These are phyloP conservation scores for Diabrotica virgifera DNA, from an alignment of 1,140 invertebrate species.

Conservation along the genomic window DNA sequence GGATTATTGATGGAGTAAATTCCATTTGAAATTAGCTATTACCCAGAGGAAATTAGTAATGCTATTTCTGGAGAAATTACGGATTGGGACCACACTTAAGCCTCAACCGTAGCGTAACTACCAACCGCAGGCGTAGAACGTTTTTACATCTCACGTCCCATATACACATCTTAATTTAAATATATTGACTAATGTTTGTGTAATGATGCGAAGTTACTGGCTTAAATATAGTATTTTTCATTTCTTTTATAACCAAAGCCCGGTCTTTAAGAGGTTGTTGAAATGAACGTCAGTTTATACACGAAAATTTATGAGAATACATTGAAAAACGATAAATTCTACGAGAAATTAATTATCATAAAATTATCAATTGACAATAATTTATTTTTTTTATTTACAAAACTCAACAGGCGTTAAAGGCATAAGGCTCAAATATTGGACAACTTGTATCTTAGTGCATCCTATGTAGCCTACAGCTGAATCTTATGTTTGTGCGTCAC, in stretches of 20 bases:
- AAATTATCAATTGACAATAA: no score
- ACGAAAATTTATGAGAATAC: no score
- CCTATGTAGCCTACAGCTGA: no score
- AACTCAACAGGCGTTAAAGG: no score
- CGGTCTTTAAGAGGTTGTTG: neutral
- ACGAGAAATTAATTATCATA: no score
- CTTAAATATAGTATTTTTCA: neutral
- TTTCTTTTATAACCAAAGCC: neutral
- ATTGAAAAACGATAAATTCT: no score
- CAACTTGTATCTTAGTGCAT: no score
- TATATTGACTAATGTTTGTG: neutral
- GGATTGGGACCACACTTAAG: neutral
- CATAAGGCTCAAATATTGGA: no score
- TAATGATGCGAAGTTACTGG: neutral
- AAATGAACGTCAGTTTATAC: neutral
- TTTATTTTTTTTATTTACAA: no score
- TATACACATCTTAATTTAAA: neutral
- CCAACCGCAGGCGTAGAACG: neutral
- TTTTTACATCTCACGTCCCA: neutral
- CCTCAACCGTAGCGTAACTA: neutral
- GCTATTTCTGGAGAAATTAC: neutral
- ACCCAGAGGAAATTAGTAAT: conserved; percentile 5
- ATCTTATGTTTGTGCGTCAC: no score
- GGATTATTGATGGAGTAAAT: neutral
- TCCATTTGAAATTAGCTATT: conserved; percentile 8